Conservation (phyloP, 2,888 invertebrate species). For the Linnaemya tessellans region DNA sequence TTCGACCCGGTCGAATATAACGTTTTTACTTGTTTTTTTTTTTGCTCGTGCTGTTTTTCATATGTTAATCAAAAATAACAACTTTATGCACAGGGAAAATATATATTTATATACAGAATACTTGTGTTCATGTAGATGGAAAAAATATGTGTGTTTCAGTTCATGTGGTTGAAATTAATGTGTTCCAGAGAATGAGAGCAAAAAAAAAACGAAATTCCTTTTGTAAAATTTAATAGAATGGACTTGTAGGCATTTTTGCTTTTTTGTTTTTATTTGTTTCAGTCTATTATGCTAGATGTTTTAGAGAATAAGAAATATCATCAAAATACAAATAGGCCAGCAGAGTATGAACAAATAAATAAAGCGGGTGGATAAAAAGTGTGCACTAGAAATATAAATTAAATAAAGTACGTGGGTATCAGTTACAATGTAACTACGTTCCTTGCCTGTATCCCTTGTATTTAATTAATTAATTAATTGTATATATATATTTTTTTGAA, state of each 20-base stretch:
- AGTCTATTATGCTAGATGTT: background rate
- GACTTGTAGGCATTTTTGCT: background rate
- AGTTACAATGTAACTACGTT: too few relatives aligned
- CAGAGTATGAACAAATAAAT: background rate
- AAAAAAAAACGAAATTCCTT: background rate
- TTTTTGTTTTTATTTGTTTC: too few relatives aligned
- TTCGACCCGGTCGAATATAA: too few relatives aligned
- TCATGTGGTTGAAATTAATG: slow-evolving; percentile 21
- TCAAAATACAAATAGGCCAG: background rate
- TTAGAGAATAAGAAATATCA: background rate
- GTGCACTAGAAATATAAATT: too few relatives aligned
- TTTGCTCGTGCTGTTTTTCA: slow-evolving; percentile 44
- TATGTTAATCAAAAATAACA: slow-evolving; percentile 62
- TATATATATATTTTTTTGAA: too few relatives aligned
- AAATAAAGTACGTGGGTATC: too few relatives aligned
- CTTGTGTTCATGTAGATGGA: background rate
- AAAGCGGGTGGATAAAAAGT: too few relatives aligned
- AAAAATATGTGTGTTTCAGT: background rate
- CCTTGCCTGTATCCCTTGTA: too few relatives aligned
- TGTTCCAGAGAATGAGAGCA: background rate
- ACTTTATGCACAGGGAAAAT: slow-evolving; percentile 16
- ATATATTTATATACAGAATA: background rate
- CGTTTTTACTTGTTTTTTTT: too few relatives aligned
- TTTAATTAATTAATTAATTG: too few relatives aligned
- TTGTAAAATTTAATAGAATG: background rate